phyloP scores from a whole-genome alignment of 2,113 vertebrate species.

The Eptesicus fuscus region DNA sequence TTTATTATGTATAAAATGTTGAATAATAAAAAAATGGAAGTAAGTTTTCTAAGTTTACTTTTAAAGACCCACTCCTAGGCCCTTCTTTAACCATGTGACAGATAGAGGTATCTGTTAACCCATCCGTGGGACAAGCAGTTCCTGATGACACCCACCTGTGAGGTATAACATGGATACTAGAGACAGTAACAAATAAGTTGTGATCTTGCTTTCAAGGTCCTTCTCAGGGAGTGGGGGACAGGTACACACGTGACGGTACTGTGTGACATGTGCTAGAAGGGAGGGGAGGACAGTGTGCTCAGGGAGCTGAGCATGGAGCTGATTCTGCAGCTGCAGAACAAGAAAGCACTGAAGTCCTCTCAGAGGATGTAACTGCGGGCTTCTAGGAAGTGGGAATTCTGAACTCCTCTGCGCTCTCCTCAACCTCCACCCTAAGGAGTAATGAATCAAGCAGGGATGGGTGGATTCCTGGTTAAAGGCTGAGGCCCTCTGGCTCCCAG shows the following conservation, averaged over 20 bases:
- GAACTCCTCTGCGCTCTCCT: not conserved
- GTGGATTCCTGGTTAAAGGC: not conserved
- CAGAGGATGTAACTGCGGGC: not conserved
- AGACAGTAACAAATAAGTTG: not conserved
- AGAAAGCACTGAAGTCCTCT: not conserved
- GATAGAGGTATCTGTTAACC: not conserved
- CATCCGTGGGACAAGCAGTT: not conserved
- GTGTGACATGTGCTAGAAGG: not conserved
- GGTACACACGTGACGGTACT: not conserved
- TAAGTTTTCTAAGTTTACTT: conserved; percentile 40
- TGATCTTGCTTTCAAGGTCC: not conserved
- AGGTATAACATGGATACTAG: not conserved
- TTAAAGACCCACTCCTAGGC: not conserved
- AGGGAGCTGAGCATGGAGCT: not conserved
- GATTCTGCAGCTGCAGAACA: not conserved
- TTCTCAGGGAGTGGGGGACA: not conserved
- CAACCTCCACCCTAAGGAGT: not conserved
- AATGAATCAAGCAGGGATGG: not conserved
- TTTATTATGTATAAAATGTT: conserved; percentile 99
- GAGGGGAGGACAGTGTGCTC: not conserved
- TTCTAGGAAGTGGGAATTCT: not conserved
- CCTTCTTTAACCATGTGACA: not conserved
- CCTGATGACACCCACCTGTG: not conserved
- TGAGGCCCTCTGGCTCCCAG: not conserved
- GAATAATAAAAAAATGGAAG: conserved; percentile 94